Percentiles rank a stretch among this genome's conserved stretches.
These are phyloP conservation scores for Trididemnum clinides DNA, from an alignment of 23 tunicate genomes.

Conservation along the genomic window DNA sequence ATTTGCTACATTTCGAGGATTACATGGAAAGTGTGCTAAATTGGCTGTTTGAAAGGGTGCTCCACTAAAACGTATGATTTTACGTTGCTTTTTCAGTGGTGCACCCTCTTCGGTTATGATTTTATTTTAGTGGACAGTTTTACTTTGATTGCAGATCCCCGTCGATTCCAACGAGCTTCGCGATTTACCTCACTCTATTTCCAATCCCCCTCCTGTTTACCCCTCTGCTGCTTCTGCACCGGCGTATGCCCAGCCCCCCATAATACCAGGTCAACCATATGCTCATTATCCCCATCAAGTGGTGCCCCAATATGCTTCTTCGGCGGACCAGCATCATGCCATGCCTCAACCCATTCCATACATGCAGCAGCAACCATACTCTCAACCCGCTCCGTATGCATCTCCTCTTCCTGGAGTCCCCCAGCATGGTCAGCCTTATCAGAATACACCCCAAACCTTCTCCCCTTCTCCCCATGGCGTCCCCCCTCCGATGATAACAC, in stretches of 20 bases:
- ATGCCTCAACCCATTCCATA: slow-evolving; percentile 30
- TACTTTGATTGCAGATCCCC: too few relatives aligned
- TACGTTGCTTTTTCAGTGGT: too few relatives aligned
- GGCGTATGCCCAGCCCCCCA: slow-evolving; percentile 11
- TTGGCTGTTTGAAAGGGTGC: too few relatives aligned
- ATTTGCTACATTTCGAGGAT: too few relatives aligned
- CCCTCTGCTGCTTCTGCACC: background rate
- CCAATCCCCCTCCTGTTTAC: background rate
- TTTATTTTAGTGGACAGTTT: too few relatives aligned
- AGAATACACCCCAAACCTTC: slow-evolving; percentile 44
- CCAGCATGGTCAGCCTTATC: slow-evolving; percentile 27
- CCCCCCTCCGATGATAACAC: slow-evolving; percentile 32
- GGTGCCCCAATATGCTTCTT: slow-evolving; percentile 34
- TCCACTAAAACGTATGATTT: too few relatives aligned
- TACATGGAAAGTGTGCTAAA: too few relatives aligned
- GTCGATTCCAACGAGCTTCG: too few relatives aligned
- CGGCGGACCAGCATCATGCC: slow-evolving; percentile 42
- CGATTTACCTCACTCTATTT: background rate
- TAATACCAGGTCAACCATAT: slow-evolving; percentile 10
- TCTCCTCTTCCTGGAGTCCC: slow-evolving; percentile 48
- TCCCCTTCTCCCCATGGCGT: slow-evolving; percentile 44
- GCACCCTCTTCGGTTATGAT: too few relatives aligned
- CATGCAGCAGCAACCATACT: slow-evolving; percentile 45
- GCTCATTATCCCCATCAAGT: slow-evolving; percentile 35
- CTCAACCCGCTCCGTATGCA: slow-evolving; percentile 16